Evolutionary conservation across 2,888 invertebrate genomes (phyloP), one percentile per base, ranked within the genome.

Genomic region (Dione vanillae): DNA sequence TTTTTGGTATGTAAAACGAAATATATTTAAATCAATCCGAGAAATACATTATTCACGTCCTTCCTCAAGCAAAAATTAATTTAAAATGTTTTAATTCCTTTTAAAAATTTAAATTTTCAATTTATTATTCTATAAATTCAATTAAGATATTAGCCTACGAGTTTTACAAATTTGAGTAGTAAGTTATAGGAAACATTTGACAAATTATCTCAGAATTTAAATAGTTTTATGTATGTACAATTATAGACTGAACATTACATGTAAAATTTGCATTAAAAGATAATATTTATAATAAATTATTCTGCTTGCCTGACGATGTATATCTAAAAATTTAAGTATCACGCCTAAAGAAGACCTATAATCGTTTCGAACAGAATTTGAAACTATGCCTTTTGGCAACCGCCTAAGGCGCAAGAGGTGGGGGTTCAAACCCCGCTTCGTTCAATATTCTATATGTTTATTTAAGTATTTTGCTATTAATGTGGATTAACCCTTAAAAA

Each of bases 81-180:
- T 40, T 16, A 12, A 7, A 1, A 27, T 35, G 14, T 20, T 49
- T 20, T 11, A 3, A 19, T 19, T 19, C 11, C 16, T 49, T 19
- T 49, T 9, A 10, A 49, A 11, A 2, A 16, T 40, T n/a, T n/a
- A 35, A 35, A 2, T 37, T 8, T 54, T 40, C 16, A n/a, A 37
- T 56, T 10, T 2, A 16, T n/a, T 16, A 54, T 56, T 40, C 40
- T 40, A 56, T 56, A 37, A 9, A 49, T 40, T 45, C 11, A 45
- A 61, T 45, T 45, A 7, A n/a, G 5, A 7, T 1, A 43, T 27
- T 45, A 27, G 27, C 27, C 61, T 11, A 27, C 9, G 19, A 20
- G 1, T 35, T 43, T 61, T 45, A 16, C 37, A 56, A 56, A 56
- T 61, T 27, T 61, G n/a, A n/a, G 45, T 45, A 27, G 12, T 45